Evolutionary conservation across 2,113 vertebrate genomes (phyloP), one percentile per base, ranked within the genome.

Genomic region (Heliornis fulica): DNA sequence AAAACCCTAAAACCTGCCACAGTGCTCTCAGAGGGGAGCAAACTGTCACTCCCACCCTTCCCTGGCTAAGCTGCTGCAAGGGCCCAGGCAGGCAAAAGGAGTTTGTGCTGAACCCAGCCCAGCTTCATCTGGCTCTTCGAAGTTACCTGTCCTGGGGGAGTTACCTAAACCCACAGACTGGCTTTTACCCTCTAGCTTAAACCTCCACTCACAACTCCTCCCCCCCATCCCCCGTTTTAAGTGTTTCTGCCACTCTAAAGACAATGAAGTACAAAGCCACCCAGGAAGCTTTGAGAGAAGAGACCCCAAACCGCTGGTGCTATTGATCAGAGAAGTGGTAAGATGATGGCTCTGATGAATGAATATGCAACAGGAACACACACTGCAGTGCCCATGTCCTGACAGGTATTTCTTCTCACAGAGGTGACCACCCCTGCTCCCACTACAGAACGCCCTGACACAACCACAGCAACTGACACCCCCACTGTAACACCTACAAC

Each of bases 391-490:
- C 31, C 28, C 46, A 1, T 2, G 7, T 7, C 2, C 1, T 7
- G 61, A 91, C 15, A 38, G 41, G 9, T 43, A 1, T 59, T 41
- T 69, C 1, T 21, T 88, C 32, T 54, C 57, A n/a, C 43, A 98
- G 96, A 54, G 34, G 91, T 28, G 12, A 36, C 83, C 17, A 96
- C 69, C 53, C 87, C 82, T 50, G 84, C 90, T 36, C 83, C 95
- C 61, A 87, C 64, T 17, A 94, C 97, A 57, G 59, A 64, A 36
- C 29, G 38, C 6, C 26, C 64, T 34, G 80, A 77, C 6, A 61
- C 80, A 36, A 92, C 72, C 57, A 71, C 89, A 64, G 4, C 87
- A 31, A 65, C 31, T 38, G 82, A 90, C 86, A 46, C 46, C 46
- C 46, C 46, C 46, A 22, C 21, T 46, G 46, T 46, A 46, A 46